Evolutionary conservation across 2,888 invertebrate genomes (phyloP).

Genomic region (Lepidonotus clava): DNA sequence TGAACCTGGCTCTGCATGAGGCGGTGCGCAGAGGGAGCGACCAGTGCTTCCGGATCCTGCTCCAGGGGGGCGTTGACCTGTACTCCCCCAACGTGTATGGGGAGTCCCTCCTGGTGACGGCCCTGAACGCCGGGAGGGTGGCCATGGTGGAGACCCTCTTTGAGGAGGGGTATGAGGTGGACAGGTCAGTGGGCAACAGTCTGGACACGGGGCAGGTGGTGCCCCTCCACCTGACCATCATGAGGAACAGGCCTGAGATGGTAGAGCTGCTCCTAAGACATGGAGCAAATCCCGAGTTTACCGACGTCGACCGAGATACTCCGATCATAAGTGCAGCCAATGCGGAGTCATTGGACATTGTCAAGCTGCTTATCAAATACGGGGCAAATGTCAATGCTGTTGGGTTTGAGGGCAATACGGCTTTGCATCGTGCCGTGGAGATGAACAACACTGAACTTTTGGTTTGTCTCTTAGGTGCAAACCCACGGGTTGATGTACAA

Average conservation of each 20-base stretch:
- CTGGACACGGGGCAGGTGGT: slow-evolving; percentile 44
- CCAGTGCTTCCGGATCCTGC: slow-evolving; percentile 48
- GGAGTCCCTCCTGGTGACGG: slow-evolving; percentile 57
- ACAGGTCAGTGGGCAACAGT: slow-evolving; percentile 25
- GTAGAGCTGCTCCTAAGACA: slow-evolving; percentile 52
- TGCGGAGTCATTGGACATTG: slow-evolving; percentile 37
- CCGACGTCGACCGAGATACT: slow-evolving; percentile 55
- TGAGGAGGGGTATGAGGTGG: slow-evolving; percentile 35
- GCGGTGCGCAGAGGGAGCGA: slow-evolving; percentile 50
- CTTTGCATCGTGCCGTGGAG: slow-evolving; percentile 42
- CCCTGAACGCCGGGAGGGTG: background rate
- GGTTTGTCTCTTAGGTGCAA: background rate
- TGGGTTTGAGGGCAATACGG: slow-evolving; percentile 48
- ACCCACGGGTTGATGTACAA: background rate
- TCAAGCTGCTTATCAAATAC: background rate
- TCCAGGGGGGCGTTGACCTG: slow-evolving; percentile 52
- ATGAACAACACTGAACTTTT: slow-evolving; percentile 3
- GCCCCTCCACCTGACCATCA: slow-evolving; percentile 50
- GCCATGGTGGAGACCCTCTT: slow-evolving; percentile 7
- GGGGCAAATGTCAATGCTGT: slow-evolving; percentile 31
- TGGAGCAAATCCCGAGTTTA: slow-evolving; percentile 46
- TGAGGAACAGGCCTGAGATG: slow-evolving; percentile 37
- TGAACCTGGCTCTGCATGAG: slow-evolving; percentile 56
- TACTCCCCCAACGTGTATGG: slow-evolving; percentile 57
- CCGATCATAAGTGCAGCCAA: slow-evolving; percentile 55